Evolutionary conservation across 1,140 invertebrate genomes (phyloP).

Genomic region (Zaprionus lachaisei): DNA sequence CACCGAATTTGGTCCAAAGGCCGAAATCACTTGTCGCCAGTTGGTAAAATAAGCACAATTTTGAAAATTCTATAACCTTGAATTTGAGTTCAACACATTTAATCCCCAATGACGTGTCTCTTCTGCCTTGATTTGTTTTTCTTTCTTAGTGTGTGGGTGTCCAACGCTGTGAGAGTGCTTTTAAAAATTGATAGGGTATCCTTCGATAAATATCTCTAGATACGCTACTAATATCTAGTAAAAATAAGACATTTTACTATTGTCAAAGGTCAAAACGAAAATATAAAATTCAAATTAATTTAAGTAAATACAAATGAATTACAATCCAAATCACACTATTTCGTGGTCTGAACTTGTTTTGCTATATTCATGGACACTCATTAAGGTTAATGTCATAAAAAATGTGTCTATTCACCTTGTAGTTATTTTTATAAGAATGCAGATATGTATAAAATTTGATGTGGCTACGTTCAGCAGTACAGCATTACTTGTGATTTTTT

Average conservation of each 20-base stretch:
- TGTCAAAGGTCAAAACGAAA: not conserved
- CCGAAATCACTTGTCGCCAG: not conserved
- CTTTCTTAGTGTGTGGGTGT: not conserved
- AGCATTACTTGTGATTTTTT: not conserved
- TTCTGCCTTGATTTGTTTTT: not conserved
- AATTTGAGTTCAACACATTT: slow-evolving; percentile 2
- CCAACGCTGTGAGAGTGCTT: not conserved
- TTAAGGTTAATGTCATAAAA: slow-evolving; percentile 76
- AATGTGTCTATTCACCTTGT: slow-evolving; percentile 50
- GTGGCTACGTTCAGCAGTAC: slow-evolving; percentile 6
- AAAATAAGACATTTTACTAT: not conserved
- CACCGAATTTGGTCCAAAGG: not conserved
- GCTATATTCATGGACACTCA: slow-evolving; percentile 60
- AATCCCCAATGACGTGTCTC: slow-evolving; percentile 2
- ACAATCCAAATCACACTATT: not conserved
- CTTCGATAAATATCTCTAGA: not conserved
- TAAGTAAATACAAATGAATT: not conserved
- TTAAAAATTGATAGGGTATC: not conserved
- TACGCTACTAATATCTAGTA: not conserved
- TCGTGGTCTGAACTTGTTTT: slow-evolving; percentile 24
- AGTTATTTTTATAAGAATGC: slow-evolving; percentile 56
- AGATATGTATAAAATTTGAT: slow-evolving; percentile 13
- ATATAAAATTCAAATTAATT: not conserved
- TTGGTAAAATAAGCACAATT: not conserved
- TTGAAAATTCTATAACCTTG: slow-evolving; percentile 2